Evolutionary conservation across 2,797 vertebrate genomes (phyloP).

Genomic region (Florisuga fusca): DNA sequence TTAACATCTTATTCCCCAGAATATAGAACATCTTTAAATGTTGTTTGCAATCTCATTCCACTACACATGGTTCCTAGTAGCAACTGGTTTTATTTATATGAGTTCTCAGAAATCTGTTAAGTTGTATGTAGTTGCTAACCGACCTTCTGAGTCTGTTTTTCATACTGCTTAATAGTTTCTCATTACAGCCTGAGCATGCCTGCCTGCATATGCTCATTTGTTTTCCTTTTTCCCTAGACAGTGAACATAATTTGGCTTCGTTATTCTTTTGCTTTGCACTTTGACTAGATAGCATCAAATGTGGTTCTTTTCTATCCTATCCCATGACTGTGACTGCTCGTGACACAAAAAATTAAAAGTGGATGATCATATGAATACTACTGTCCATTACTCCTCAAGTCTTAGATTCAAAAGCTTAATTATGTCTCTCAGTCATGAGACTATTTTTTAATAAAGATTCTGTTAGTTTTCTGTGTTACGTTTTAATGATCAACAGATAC

Average conservation of each 20-base stretch:
- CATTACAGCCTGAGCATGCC: neutral
- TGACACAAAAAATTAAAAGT: neutral
- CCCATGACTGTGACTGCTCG: neutral
- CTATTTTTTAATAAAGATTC: neutral
- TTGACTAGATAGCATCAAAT: neutral
- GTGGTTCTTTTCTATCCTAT: neutral
- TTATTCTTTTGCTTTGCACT: neutral
- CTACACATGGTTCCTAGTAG: neutral
- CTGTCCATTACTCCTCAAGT: neutral
- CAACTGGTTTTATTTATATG: neutral
- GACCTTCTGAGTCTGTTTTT: neutral
- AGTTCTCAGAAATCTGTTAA: neutral
- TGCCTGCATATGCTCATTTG: neutral
- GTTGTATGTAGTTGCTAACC: neutral
- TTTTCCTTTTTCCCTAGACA: neutral
- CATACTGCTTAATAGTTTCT: neutral
- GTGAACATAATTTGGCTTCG: neutral
- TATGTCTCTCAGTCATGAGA: neutral
- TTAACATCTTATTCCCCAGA: neutral
- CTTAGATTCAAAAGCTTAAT: neutral
- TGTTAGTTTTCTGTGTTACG: neutral
- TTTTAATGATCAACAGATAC: neutral
- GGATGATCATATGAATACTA: neutral
- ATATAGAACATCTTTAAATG: neutral
- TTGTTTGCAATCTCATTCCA: neutral